Percentiles rank a stretch among this genome's conserved stretches.
Conservation (phyloP, 2,888 invertebrate genomes). For the Taphrorychus bicolor region DNA sequence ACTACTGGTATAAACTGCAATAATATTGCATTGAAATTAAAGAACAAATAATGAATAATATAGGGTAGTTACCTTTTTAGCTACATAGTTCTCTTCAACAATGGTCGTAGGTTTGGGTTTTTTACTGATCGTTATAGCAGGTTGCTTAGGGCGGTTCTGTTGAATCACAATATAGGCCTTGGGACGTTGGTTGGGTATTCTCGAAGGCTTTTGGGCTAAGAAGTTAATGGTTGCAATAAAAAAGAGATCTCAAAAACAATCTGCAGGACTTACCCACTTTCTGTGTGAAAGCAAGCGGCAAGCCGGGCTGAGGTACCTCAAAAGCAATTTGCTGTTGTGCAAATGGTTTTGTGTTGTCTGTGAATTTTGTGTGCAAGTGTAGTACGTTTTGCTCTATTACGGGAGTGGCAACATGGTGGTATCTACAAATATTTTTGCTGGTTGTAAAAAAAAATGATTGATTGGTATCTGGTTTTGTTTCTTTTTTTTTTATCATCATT, state of each 20-base stretch:
- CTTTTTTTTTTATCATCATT: too few species aligned
- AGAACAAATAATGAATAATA: too few species aligned
- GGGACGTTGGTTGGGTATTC: constrained; percentile 27
- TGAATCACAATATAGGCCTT: constrained; percentile 31
- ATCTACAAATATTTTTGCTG: constrained; percentile 12
- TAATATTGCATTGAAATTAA: too few species aligned
- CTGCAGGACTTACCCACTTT: constrained; percentile 5
- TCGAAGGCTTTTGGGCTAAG: constrained; percentile 35
- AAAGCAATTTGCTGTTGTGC: constrained; percentile 41
- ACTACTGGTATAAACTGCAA: constrained; percentile 21
- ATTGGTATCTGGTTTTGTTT: too few species aligned
- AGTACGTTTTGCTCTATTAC: constrained; percentile 10
- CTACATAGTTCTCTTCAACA: constrained; percentile 38
- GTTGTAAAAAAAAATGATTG: too few species aligned
- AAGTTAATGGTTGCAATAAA: neutral
- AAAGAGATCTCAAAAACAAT: too few species aligned
- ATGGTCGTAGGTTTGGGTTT: constrained; percentile 37
- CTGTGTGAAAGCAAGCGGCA: constrained; percentile 20
- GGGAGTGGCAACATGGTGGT: constrained; percentile 24
- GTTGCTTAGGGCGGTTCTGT: constrained; percentile 19
- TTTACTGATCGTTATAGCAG: constrained; percentile 18
- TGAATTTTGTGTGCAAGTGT: neutral
- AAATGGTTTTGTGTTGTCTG: constrained; percentile 37
- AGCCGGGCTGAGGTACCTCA: constrained; percentile 37
- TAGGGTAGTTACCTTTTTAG: constrained; percentile 41